These are phyloP conservation scores for Dryocosmus kuriphilus DNA, from an alignment of 2,888 invertebrate genomes.

Conservation along the genomic window DNA sequence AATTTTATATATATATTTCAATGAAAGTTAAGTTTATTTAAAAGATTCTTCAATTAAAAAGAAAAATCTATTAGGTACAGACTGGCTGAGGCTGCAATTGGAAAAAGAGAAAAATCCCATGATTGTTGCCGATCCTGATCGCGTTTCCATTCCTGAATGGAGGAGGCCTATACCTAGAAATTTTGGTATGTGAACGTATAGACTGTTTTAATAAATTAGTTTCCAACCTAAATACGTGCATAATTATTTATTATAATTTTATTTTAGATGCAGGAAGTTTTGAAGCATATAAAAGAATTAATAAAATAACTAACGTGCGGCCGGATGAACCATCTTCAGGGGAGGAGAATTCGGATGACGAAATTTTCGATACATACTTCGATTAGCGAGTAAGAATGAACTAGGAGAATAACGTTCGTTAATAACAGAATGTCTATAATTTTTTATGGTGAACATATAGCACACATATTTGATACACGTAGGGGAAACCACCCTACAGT, in stretches of 20 bases:
- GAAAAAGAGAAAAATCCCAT: slow-evolving; percentile 57
- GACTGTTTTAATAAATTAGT: neutral
- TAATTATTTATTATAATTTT: slow-evolving; percentile 35
- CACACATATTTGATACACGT: too few relatives aligned
- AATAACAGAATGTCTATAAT: too few relatives aligned
- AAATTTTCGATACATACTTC: slow-evolving; percentile 44
- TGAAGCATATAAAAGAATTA: slow-evolving; percentile 60
- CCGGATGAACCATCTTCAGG: slow-evolving; percentile 66
- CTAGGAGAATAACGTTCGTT: neutral
- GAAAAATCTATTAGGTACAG: slow-evolving; percentile 54
- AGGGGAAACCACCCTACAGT: too few relatives aligned
- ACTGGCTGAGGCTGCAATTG: slow-evolving; percentile 68
- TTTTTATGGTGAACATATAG: too few relatives aligned
- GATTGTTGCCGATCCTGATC: slow-evolving; percentile 63
- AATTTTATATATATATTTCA: too few relatives aligned
- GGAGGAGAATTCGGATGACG: slow-evolving; percentile 71
- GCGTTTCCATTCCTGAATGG: slow-evolving; percentile 52
- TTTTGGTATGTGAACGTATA: slow-evolving; percentile 46
- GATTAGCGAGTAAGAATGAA: neutral
- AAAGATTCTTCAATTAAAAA: neutral
- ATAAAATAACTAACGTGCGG: slow-evolving; percentile 62
- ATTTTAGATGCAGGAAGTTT: slow-evolving; percentile 62
- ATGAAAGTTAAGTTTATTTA: too few relatives aligned
- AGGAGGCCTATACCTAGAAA: slow-evolving; percentile 38
- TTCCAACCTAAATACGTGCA: neutral